Evolutionary conservation across 2,113 vertebrate genomes (phyloP).

Genomic region (Amphiprion percula): DNA sequence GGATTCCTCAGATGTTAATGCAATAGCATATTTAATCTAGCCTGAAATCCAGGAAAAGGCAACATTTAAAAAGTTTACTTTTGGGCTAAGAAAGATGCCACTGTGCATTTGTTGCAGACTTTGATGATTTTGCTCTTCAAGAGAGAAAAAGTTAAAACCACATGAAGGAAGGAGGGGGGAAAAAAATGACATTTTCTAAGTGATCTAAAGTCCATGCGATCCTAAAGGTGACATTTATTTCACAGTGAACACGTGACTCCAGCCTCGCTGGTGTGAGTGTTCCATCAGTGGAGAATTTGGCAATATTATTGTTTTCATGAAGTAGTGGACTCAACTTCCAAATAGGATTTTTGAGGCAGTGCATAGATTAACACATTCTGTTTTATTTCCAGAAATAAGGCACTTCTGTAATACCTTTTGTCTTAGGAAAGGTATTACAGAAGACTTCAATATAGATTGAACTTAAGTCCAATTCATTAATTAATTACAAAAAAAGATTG

Average conservation of each 20-base stretch:
- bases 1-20: constrained; percentile 17
- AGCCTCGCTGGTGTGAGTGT: neutral
- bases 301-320: neutral
- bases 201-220: neutral
- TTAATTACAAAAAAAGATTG: too few species aligned
- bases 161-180: neutral
- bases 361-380: neutral
- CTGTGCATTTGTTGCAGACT: constrained; percentile 12
- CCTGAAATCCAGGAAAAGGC: constrained; percentile 1
- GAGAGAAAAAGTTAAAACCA: constrained; percentile 30
- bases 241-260: neutral
- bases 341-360: too few species aligned
- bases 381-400: too few species aligned
- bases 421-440: too few species aligned
- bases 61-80: constrained; percentile 36
- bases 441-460: too few species aligned
- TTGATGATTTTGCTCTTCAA: constrained; percentile 32
- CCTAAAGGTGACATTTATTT: constrained; percentile 37
- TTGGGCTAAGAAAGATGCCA: constrained; percentile 11
- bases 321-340: neutral
- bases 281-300: neutral
- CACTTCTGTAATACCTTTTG: too few species aligned
- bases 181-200: constrained; percentile 48
- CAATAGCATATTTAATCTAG: constrained; percentile 20
- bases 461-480: too few species aligned